Percentiles rank a stretch among this genome's conserved stretches.
These are phyloP conservation scores for Pseudomyrmex flavicornis DNA, from an alignment of 1,140 invertebrate species.

Conservation along the genomic window DNA sequence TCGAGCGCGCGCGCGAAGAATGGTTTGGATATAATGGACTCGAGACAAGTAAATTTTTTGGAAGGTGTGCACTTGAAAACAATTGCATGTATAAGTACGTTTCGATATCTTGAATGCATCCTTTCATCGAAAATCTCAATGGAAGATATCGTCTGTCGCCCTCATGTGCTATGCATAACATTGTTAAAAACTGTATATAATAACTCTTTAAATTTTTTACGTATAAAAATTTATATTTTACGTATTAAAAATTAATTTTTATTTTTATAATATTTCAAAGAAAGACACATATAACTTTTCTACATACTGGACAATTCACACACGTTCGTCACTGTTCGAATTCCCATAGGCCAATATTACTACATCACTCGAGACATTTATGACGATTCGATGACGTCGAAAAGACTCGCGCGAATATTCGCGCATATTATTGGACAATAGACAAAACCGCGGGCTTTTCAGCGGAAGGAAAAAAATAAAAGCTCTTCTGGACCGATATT, in stretches of 20 bases:
- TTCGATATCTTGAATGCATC: slow-evolving; percentile 51
- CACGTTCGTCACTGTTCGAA: slow-evolving; percentile 13
- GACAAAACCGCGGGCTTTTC: slow-evolving; percentile 31
- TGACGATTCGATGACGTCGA: slow-evolving; percentile 33
- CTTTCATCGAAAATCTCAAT: slow-evolving; percentile 37
- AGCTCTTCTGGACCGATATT: slow-evolving; percentile 19
- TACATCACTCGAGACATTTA: slow-evolving; percentile 40
- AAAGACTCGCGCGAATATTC: slow-evolving; percentile 29
- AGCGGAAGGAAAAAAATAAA: slow-evolving; percentile 24
- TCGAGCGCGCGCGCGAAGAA: slow-evolving; percentile 45
- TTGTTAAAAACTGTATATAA: neutral
- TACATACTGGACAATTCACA: neutral
- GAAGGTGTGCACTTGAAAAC: slow-evolving; percentile 60
- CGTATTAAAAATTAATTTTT: too few species aligned
- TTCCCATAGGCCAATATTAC: slow-evolving; percentile 5
- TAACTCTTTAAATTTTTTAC: neutral
- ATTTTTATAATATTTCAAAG: too few species aligned
- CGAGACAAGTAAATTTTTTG: slow-evolving; percentile 56
- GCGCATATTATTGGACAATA: slow-evolving; percentile 37
- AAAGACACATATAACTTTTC: neutral
- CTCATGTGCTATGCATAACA: slow-evolving; percentile 48
- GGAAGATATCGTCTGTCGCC: slow-evolving; percentile 57
- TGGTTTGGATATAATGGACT: slow-evolving; percentile 67
- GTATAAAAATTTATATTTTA: neutral
- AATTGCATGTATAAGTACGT: slow-evolving; percentile 17